Conservation (phyloP, 2,888 invertebrate genomes). For the Hemaris fuciformis region DNA sequence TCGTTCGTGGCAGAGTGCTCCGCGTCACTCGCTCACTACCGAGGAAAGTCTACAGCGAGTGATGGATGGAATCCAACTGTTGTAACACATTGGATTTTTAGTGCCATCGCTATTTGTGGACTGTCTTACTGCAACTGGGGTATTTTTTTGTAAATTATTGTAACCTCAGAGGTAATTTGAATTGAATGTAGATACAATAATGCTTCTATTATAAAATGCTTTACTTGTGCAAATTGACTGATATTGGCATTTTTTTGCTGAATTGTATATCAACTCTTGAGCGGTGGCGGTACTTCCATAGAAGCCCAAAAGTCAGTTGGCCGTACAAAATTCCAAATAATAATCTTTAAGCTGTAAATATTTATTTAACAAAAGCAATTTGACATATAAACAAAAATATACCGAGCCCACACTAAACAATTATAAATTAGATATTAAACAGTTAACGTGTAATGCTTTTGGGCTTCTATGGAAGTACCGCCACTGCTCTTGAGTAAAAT, state of each 20-base stretch:
- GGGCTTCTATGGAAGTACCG: too few relatives aligned
- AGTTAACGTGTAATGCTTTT: too few relatives aligned
- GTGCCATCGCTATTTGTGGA: conserved; percentile 75
- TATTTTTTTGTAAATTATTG: conserved; percentile 33
- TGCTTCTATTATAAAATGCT: background rate
- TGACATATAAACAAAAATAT: too few relatives aligned
- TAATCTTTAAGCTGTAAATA: too few relatives aligned
- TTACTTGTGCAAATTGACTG: background rate
- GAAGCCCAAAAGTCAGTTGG: too few relatives aligned
- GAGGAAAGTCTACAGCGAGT: conserved; percentile 64
- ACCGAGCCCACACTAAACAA: too few relatives aligned
- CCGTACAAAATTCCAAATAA: too few relatives aligned
- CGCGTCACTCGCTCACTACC: conserved; percentile 45
- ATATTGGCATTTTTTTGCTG: background rate
- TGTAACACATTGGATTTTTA: conserved; percentile 72
- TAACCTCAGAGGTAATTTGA: conserved; percentile 31
- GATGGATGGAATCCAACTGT: conserved; percentile 78
- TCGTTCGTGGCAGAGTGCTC: conserved; percentile 50
- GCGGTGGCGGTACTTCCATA: too few relatives aligned
- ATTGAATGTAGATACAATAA: background rate
- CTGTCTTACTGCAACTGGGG: conserved; percentile 56
- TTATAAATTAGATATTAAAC: too few relatives aligned
- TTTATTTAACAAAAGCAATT: too few relatives aligned
- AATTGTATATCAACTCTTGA: too few relatives aligned
- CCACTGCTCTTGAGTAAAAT: too few relatives aligned